Evolutionary conservation across 1,140 invertebrate species (phyloP).

Genomic region (Reticulitermes speratus): DNA sequence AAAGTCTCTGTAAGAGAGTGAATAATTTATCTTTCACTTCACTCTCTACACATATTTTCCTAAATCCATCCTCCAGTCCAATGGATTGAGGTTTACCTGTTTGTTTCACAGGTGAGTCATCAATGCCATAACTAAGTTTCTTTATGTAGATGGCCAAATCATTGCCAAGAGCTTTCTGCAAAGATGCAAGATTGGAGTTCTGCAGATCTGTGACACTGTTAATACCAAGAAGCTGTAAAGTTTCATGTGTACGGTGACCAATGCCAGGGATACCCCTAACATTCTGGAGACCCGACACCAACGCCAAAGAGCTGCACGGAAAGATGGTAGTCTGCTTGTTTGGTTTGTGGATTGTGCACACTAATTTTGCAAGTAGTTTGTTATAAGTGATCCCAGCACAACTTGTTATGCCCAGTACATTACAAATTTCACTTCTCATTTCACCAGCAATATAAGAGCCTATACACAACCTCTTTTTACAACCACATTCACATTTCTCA

Average conservation of each 20-base stretch:
- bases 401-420: conserved; percentile 68
- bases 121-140: conserved; percentile 67
- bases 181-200: conserved; percentile 55
- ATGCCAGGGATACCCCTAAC: conserved; percentile 69
- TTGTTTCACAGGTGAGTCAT: conserved; percentile 65
- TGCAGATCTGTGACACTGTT: conserved; percentile 65
- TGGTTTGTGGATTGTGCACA: conserved; percentile 69
- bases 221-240: conserved; percentile 63
- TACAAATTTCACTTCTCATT: conserved; percentile 63
- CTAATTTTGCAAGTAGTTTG: conserved; percentile 78
- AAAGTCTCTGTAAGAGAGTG: conserved; percentile 63
- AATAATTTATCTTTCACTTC: conserved; percentile 69
- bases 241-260: conserved; percentile 63
- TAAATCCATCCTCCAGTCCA: conserved; percentile 74
- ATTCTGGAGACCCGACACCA: conserved; percentile 61
- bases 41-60: conserved; percentile 63
- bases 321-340: conserved; percentile 78
- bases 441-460: conserved; percentile 68
- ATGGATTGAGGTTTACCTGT: conserved; percentile 68
- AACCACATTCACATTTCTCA: conserved; percentile 65
- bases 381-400: conserved; percentile 82
- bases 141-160: conserved; percentile 67
- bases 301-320: conserved; percentile 60
- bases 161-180: conserved; percentile 60
- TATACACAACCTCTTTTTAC: conserved; percentile 60